Conservation (phyloP, 2,888 invertebrate genomes). For the Stenotaenia linearis region DNA sequence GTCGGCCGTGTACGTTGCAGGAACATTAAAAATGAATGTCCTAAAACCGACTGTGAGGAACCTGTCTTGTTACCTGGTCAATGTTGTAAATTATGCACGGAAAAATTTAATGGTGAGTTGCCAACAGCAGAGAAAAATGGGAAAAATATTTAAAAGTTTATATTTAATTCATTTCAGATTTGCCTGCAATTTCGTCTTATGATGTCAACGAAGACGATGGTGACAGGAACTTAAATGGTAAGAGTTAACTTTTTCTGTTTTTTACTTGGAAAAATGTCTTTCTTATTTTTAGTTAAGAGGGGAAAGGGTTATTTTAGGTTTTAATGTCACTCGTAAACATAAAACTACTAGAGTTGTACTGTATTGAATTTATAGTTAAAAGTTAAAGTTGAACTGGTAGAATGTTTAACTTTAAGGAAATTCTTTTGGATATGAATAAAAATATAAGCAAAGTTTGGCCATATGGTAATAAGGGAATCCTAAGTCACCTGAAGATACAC, state of each 20-base stretch:
- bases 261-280: not conserved
- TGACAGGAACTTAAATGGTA: conserved; percentile 39
- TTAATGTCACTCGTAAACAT: not conserved
- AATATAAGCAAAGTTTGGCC: not conserved
- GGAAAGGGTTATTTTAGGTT: not conserved
- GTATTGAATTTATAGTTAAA: not conserved
- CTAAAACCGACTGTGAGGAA: conserved; percentile 72
- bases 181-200: not conserved
- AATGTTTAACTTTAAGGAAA: not conserved
- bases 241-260: conserved; percentile 48
- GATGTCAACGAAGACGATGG: not conserved
- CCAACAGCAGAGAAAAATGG: not conserved
- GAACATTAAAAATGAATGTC: conserved; percentile 88
- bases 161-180: conserved; percentile 2
- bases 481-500: not conserved
- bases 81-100: conserved; percentile 86
- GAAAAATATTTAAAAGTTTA: too few relatives aligned
- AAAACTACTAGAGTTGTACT: not conserved
- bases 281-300: not conserved
- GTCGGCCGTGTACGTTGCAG: conserved; percentile 84
- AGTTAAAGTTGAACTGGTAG: not conserved
- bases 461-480: not conserved
- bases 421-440: not conserved
- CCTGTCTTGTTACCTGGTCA: conserved; percentile 75
- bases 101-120: not conserved